Base-by-base conservation (phyloP, 2,888 invertebrate genomes). In the Amphimallon solstitiale region DNA sequence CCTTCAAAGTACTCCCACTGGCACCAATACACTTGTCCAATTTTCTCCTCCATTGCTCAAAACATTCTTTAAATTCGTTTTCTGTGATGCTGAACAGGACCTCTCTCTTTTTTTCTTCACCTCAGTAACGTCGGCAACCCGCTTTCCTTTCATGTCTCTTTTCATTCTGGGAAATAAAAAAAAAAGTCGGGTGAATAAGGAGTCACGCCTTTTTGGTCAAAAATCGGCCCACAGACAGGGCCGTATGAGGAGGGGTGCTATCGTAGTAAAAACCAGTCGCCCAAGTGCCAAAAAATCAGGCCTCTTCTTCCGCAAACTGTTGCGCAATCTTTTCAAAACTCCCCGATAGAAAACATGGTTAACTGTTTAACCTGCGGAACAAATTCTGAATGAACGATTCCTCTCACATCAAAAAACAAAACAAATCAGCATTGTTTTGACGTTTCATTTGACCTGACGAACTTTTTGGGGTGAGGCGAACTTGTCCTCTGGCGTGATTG, bases 101-200 rank as follows among this genome's bases (percentile, higher is more conserved):
- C 19, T 15, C 10, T 17, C 17, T 15, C 45, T 14, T 45, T 45
- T 45, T 45, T 15, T 45, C 45, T 15, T 45, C 45, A 45, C 4
- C 17, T 45, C 5, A 17, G 6, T 17, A 17, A 15, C 7, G 45
- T 45, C 17, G 14, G 17, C 45, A 45, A 45, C 14, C 14, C 45
- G 17, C 45, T 15, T 45, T 45, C 17, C 45, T 45, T 45, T 15
- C 45, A 45, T 4, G 45, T 45, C 17, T 45, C 2, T 15, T 45
- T 15, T 45, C 43, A 43, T 43, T 14, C 43, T 12, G 43, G 14
- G 43, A 43, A 43, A 43, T 43, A 43, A 43, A 14, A 43, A 43
- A 5, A 34, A 34, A 34, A 34, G 35, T 34, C 35, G 35, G 6
- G 35, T 5, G 43, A 1, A 12, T 14, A 9, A 19, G 45, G 45